These are phyloP conservation scores for Rhinoptilus africanus DNA, from an alignment of 2,113 vertebrate genomes.

Conservation along the genomic window DNA sequence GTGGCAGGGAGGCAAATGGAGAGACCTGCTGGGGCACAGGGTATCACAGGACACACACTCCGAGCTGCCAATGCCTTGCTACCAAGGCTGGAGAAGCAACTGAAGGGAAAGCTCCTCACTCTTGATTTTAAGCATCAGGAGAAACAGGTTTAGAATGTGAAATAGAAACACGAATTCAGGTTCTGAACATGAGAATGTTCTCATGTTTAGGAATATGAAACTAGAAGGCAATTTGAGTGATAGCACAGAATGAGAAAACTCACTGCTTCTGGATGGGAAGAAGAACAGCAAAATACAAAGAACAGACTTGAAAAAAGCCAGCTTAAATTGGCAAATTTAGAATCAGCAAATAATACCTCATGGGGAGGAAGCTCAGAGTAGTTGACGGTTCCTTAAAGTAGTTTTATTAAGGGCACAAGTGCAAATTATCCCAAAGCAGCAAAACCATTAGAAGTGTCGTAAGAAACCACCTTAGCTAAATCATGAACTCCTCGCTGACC, in stretches of 20 bases:
- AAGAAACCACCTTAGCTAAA: constrained; percentile 17
- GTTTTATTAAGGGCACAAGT: not conserved
- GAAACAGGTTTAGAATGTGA: not conserved
- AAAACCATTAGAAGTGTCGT: not conserved
- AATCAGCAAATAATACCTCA: not conserved
- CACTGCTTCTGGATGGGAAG: not conserved
- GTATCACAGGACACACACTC: not conserved
- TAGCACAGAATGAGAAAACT: not conserved
- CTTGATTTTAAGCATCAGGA: not conserved
- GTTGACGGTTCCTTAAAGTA: not conserved
- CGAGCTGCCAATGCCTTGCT: not conserved
- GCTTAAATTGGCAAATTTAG: not conserved
- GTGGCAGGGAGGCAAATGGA: not conserved
- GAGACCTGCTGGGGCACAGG: not conserved
- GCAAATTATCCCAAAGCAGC: constrained; percentile 29
- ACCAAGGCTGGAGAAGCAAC: not conserved
- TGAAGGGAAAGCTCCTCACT: not conserved
- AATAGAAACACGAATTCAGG: not conserved
- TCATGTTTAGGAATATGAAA: not conserved
- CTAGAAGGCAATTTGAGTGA: not conserved
- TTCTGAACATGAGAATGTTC: no score
- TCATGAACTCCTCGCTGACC: not conserved
- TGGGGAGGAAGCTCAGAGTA: not conserved
- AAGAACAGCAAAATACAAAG: not conserved
- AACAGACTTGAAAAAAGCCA: not conserved